Conservation (phyloP, 2,113 vertebrate genomes). For the Cnemophilus loriae region DNA sequence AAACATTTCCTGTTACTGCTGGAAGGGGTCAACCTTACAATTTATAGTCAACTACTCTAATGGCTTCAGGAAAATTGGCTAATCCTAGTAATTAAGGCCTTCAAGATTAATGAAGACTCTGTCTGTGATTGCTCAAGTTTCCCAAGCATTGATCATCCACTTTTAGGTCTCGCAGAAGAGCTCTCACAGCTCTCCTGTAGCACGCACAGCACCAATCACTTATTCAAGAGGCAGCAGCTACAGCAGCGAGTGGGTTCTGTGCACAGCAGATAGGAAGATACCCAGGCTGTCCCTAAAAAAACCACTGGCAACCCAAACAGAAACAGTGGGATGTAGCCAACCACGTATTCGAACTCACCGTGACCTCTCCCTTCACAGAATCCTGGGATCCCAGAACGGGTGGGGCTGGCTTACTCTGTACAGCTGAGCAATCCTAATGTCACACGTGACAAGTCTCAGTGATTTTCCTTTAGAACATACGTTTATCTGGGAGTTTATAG, state of each 20-base stretch:
- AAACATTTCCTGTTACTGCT: background rate
- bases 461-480: background rate
- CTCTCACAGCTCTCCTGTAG: background rate
- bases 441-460: background rate
- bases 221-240: background rate
- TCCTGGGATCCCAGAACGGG: background rate
- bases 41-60: background rate
- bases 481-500: background rate
- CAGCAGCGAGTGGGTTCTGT: background rate
- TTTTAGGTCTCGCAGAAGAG: background rate
- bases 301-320: background rate
- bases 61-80: background rate
- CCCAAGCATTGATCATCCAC: background rate
- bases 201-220: background rate
- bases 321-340: background rate
- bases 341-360: background rate
- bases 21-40: background rate
- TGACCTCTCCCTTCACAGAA: background rate
- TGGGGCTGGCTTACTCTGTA: background rate
- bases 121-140: background rate
- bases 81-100: conserved; percentile 9
- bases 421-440: background rate
- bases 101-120: background rate
- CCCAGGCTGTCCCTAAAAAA: background rate
- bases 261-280: background rate